Conservation (phyloP, 2,113 vertebrate genomes). For the Glaucomys volans region DNA sequence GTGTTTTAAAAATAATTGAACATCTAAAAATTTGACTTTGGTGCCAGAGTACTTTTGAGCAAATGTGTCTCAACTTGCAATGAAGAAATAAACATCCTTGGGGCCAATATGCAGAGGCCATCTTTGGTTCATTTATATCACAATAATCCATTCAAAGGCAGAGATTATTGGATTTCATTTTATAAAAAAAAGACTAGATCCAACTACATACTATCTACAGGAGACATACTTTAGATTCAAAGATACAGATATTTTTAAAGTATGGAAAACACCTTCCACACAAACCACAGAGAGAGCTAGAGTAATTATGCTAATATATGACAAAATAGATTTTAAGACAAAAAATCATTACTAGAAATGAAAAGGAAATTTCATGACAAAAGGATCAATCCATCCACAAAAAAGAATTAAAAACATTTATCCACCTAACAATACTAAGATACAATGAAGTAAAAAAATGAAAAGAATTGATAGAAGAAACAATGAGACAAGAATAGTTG, state of each 20-base stretch:
- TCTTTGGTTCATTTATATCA: neutral
- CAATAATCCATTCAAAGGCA: neutral
- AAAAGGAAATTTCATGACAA: neutral
- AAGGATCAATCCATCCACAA: neutral
- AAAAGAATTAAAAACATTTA: neutral
- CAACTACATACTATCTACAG: too few species aligned
- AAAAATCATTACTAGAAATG: neutral
- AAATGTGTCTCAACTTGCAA: neutral
- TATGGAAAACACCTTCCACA: neutral
- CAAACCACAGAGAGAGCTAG: neutral
- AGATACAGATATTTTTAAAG: neutral
- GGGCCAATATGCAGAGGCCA: neutral
- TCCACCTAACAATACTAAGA: neutral
- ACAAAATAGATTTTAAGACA: too few species aligned
- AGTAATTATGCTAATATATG: neutral
- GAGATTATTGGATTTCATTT: neutral
- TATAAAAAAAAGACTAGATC: neutral
- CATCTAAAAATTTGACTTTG: neutral
- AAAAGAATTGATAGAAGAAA: neutral
- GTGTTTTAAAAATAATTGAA: neutral
- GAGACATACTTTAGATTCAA: neutral
- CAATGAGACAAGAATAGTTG: neutral
- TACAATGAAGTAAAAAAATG: neutral
- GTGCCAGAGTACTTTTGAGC: neutral
- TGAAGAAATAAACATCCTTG: neutral